Evolutionary conservation across 2,113 vertebrate genomes (phyloP).

Genomic region (Sinosuthora webbiana): DNA sequence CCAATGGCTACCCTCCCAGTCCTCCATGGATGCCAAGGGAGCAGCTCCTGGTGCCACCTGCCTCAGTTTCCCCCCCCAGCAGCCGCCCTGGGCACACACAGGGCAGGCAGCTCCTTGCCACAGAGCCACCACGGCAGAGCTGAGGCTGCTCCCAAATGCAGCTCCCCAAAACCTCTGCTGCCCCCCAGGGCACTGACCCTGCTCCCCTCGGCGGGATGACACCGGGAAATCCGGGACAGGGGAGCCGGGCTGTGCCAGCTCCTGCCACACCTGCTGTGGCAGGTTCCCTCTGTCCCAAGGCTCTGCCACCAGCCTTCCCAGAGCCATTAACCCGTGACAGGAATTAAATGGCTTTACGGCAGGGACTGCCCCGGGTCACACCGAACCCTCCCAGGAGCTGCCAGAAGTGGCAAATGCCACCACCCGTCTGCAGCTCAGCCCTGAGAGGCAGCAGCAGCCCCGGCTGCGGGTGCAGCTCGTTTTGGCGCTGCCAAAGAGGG

Average conservation of each 20-base stretch:
- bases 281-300: neutral
- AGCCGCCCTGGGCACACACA: accelerated
- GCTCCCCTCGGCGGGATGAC: accelerated
- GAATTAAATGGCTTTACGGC: neutral
- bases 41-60: accelerated
- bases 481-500: neutral
- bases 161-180: neutral
- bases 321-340: neutral
- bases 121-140: neutral
- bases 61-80: neutral
- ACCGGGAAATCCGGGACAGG: accelerated
- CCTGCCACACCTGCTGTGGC: neutral
- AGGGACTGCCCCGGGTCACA: neutral
- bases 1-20: accelerated
- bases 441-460: neutral
- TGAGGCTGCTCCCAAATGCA: neutral
- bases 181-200: accelerated
- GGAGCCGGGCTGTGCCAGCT: accelerated
- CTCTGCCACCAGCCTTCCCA: neutral
- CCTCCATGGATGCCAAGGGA: accelerated
- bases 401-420: neutral
- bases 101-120: neutral
- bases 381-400: neutral
- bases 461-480: accelerated
- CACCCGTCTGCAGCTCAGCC: neutral